Percentiles rank a stretch among this genome's conserved stretches.
phyloP scores from a whole-genome alignment of 2,113 vertebrate species.

The Prinia subflava region DNA sequence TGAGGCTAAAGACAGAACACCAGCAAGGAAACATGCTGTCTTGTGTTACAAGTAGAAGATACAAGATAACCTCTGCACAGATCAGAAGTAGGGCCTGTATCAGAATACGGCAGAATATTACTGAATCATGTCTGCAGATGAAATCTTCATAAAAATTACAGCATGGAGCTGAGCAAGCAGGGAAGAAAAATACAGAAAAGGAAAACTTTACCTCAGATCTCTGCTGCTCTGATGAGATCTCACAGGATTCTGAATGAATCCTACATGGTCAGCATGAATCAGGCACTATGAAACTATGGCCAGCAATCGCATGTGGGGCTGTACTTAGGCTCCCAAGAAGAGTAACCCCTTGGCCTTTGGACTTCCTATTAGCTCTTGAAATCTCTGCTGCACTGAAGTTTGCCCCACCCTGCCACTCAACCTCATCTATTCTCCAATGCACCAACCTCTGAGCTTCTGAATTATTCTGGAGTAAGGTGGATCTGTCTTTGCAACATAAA shows the following conservation, averaged over 20 bases:
- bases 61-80: background rate
- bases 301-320: background rate
- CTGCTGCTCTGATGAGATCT: background rate
- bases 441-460: background rate
- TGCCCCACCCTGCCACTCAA: constrained; percentile 18
- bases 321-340: background rate
- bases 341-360: constrained; percentile 30
- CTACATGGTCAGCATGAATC: background rate
- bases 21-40: background rate
- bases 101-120: background rate
- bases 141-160: background rate
- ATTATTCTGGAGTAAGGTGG: background rate
- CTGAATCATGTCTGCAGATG: background rate
- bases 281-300: background rate
- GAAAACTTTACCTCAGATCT: constrained; percentile 32
- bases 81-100: background rate
- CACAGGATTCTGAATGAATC: background rate
- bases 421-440: background rate
- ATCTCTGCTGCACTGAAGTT: background rate
- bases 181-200: background rate
- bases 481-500: background rate
- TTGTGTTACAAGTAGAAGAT: background rate
- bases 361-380: constrained; percentile 29
- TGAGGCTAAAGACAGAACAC: constrained; percentile 54
- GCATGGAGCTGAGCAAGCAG: background rate